These are phyloP conservation scores for Cairina moschata DNA, from an alignment of 2,113 vertebrate species.

Conservation along the genomic window DNA sequence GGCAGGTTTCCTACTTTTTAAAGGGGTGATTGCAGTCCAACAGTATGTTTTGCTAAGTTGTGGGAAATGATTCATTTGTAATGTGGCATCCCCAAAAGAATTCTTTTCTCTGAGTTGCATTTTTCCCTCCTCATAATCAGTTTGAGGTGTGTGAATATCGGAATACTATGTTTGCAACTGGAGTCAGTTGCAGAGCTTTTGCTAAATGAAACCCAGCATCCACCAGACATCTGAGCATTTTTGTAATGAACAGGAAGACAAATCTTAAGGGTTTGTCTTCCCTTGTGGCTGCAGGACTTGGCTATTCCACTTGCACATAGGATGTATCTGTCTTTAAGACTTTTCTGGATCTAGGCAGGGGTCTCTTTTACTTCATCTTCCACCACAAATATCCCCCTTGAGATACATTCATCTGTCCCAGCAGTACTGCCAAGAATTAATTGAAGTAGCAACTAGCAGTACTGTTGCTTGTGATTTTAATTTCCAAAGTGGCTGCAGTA, in stretches of 20 bases:
- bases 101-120: neutral
- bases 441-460: conserved; percentile 31
- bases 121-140: neutral
- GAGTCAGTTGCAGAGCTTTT: neutral
- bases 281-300: neutral
- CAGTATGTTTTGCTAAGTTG: neutral
- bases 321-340: neutral
- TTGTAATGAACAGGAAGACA: neutral
- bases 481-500: conserved; percentile 19
- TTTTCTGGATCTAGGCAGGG: neutral
- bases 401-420: neutral
- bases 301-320: neutral
- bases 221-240: neutral
- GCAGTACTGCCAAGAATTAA: conserved; percentile 22
- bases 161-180: neutral
- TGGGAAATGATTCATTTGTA: neutral
- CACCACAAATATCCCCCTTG: conserved; percentile 48
- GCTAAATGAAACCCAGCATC: neutral
- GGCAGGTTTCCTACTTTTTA: conserved; percentile 1
- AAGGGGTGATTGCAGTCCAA: neutral
- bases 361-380: conserved; percentile 15
- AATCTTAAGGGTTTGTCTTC: neutral
- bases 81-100: neutral
- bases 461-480: conserved; percentile 7
- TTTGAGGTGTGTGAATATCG: neutral